phyloP scores from a whole-genome alignment of 2,113 vertebrate species.

The Laticauda laticaudata region DNA sequence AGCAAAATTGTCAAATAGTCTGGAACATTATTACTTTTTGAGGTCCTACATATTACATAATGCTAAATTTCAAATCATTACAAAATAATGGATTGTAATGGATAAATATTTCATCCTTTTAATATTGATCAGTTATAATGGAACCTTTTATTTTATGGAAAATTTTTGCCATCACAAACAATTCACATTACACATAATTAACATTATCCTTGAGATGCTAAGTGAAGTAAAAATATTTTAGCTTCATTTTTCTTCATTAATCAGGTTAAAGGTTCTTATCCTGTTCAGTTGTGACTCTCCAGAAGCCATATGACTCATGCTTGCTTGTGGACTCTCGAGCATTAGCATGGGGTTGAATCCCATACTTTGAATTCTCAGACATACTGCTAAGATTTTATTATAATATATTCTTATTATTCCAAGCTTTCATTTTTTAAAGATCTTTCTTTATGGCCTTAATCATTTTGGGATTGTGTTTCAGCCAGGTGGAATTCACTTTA shows the following conservation, averaged over 20 bases:
- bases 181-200: background rate
- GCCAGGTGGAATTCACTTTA: background rate
- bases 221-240: constrained; percentile 7
- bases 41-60: background rate
- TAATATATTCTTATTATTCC: background rate
- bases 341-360: background rate
- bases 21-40: background rate
- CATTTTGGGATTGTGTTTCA: background rate
- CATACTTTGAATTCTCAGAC: background rate
- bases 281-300: background rate
- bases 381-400: background rate
- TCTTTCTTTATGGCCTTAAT: background rate
- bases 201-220: background rate
- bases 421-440: background rate
- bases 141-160: background rate
- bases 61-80: background rate
- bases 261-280: background rate
- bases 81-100: background rate
- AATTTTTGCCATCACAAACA: background rate
- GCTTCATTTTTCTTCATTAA: background rate
- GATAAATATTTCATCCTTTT: background rate
- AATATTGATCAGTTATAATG: background rate
- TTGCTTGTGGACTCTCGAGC: background rate
- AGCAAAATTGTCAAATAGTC: background rate
- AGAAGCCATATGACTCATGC: background rate